Evolutionary conservation across 2,888 invertebrate species (phyloP).

Genomic region (Thysanoteuthis rhombus): DNA sequence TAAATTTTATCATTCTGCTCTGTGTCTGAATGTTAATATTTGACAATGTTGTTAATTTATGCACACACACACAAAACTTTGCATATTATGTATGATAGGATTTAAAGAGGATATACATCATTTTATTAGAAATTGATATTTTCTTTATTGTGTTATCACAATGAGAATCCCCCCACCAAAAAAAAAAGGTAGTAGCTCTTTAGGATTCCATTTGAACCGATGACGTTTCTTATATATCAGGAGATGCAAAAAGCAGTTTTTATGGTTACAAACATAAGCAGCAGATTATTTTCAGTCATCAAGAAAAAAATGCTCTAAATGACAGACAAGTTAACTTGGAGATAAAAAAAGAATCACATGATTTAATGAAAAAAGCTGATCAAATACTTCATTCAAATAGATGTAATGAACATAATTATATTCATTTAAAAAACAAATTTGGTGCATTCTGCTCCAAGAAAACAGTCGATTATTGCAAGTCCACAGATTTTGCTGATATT

Average conservation of each 20-base stretch:
- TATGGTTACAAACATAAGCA: not conserved
- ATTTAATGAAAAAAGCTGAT: not conserved
- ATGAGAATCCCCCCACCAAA: not conserved
- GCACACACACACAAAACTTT: not conserved
- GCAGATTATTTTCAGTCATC: not conserved
- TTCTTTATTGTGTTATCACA: not conserved
- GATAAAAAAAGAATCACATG: not conserved
- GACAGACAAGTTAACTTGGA: not conserved
- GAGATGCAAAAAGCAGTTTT: not conserved
- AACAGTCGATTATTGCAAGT: not conserved
- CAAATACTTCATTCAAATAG: not conserved
- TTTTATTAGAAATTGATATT: not conserved
- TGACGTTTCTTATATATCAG: not conserved
- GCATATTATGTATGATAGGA: not conserved
- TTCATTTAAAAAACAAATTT: not conserved
- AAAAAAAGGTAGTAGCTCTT: not conserved
- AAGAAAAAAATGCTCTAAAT: not conserved
- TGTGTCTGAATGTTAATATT: not conserved
- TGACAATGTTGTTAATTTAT: not conserved
- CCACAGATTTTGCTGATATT: not conserved
- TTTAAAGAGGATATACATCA: no score
- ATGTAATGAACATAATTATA: not conserved
- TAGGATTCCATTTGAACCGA: not conserved
- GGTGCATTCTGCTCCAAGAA: not conserved
- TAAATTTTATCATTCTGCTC: not conserved